Evolutionary conservation across 2,888 invertebrate genomes (phyloP).

Genomic region (Drosophila conformis): DNA sequence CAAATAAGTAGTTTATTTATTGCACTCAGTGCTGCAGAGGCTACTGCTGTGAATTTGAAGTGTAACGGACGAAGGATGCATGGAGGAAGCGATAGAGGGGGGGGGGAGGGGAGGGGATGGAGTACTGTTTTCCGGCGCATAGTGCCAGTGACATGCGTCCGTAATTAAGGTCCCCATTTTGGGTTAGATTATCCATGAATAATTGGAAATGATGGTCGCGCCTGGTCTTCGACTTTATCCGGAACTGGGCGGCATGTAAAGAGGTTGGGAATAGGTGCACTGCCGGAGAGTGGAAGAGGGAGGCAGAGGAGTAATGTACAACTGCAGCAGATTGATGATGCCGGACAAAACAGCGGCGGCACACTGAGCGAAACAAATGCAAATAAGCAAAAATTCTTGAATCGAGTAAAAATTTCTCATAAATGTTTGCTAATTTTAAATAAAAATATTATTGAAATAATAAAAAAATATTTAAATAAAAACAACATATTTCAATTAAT

Average conservation of each 20-base stretch:
- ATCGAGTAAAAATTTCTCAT: neutral
- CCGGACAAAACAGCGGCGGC: slow-evolving; percentile 28
- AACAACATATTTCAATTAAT: neutral
- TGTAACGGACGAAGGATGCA: neutral
- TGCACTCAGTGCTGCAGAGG: slow-evolving; percentile 39
- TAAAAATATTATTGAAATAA: neutral
- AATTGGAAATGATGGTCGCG: slow-evolving; percentile 77
- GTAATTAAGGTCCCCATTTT: slow-evolving; percentile 85
- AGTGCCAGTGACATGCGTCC: slow-evolving; percentile 71
- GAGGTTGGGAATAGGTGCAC: neutral
- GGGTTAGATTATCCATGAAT: slow-evolving; percentile 85
- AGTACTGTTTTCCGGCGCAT: slow-evolving; percentile 20
- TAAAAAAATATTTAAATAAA: neutral
- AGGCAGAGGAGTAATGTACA: slow-evolving; percentile 37
- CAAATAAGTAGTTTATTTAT: slow-evolving; percentile 49
- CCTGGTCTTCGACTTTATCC: slow-evolving; percentile 12
- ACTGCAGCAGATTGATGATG: slow-evolving; percentile 76
- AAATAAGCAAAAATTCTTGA: neutral
- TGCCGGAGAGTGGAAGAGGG: neutral
- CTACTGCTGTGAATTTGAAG: slow-evolving; percentile 4
- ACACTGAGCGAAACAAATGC: neutral
- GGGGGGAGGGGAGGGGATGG: too few relatives aligned
- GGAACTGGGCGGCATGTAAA: neutral
- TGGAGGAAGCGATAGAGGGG: neutral
- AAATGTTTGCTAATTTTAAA: neutral